These are phyloP conservation scores for Hypanus sabinus DNA, from an alignment of 2,113 vertebrate species.

Conservation along the genomic window DNA sequence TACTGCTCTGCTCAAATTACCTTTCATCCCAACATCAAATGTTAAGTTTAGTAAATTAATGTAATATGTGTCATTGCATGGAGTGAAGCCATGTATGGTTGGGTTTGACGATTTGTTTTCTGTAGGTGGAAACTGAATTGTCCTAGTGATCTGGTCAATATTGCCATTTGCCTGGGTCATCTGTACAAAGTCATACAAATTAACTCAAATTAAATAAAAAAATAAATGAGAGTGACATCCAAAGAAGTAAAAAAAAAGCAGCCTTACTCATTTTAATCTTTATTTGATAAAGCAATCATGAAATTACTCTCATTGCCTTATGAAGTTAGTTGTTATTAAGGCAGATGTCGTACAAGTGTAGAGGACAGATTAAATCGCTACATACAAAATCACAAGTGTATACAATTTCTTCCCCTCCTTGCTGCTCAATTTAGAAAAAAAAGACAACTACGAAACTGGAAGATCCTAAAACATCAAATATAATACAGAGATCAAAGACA, in stretches of 20 bases:
- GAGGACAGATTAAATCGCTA: neutral
- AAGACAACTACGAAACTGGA: conserved; percentile 1
- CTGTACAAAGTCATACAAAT: neutral
- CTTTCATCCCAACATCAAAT: neutral
- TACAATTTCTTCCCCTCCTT: conserved; percentile 32
- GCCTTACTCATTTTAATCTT: neutral
- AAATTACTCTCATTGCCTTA: conserved; percentile 14
- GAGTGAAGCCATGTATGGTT: neutral
- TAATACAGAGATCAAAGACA: conserved; percentile 10
- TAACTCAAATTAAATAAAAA: too few relatives aligned
- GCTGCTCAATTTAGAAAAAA: conserved; percentile 12
- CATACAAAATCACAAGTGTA: conserved; percentile 35
- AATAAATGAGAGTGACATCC: neutral
- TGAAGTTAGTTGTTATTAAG: neutral
- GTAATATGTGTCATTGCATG: neutral
- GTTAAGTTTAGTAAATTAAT: neutral
- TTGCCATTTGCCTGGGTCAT: neutral
- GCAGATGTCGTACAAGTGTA: neutral
- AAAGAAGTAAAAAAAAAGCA: neutral
- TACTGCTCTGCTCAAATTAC: neutral
- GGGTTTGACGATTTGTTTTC: neutral
- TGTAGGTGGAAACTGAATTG: too few relatives aligned
- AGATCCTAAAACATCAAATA: conserved; percentile 1
- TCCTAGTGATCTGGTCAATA: too few relatives aligned
- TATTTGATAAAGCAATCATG: conserved; percentile 4